phyloP scores from a whole-genome alignment of 2,888 invertebrate genomes.

The Sisyra nigra region DNA sequence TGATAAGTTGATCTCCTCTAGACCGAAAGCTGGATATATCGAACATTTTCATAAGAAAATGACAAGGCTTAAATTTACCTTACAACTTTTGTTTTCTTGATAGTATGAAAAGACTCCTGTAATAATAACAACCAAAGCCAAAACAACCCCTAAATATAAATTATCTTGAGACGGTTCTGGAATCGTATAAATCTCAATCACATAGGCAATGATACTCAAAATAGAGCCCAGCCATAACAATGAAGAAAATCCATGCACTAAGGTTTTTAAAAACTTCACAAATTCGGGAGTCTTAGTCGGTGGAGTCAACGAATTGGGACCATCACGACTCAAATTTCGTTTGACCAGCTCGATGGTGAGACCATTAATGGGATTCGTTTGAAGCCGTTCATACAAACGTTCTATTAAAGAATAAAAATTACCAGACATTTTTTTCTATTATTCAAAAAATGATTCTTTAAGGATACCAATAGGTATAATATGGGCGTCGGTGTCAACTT shows the following conservation, averaged over 20 bases:
- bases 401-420: conserved; percentile 15
- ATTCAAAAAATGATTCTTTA: not conserved
- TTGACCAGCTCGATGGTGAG: conserved; percentile 93
- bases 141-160: conserved; percentile 88
- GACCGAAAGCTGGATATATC: too few species aligned
- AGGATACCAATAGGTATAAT: conserved; percentile 22
- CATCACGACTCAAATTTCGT: conserved; percentile 88
- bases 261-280: conserved; percentile 98
- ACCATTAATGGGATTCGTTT: conserved; percentile 48
- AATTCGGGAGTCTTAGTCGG: conserved; percentile 97
- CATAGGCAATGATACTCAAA: conserved; percentile 93
- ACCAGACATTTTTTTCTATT: not conserved
- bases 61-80: too few species aligned
- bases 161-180: conserved; percentile 95
- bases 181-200: conserved; percentile 80
- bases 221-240: conserved; percentile 94
- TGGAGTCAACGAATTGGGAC: conserved; percentile 91
- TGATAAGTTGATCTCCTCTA: too few species aligned
- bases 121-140: conserved; percentile 92
- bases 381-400: conserved; percentile 23
- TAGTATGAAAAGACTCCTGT: conserved; percentile 99
- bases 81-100: conserved; percentile 96
- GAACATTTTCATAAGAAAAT: too few species aligned
- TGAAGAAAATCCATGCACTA: conserved; percentile 94
- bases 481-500: conserved; percentile 39